Conservation (phyloP, 2,888 invertebrate species). For the Conus canariensis region DNA sequence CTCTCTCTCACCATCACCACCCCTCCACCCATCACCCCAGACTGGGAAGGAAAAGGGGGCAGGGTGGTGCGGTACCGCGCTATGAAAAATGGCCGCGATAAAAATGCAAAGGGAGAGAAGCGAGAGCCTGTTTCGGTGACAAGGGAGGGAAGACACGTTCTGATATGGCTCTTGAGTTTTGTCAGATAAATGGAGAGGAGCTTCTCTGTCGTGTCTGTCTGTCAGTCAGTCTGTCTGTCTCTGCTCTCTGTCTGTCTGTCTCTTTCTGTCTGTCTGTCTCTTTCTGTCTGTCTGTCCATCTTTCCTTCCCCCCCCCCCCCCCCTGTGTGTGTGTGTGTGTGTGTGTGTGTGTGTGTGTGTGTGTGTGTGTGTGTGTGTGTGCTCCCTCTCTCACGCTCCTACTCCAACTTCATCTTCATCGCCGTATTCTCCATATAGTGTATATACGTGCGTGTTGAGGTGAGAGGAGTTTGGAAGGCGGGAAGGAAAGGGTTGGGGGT, state of each 20-base stretch:
- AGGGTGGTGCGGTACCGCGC: neutral
- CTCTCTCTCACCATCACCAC: neutral
- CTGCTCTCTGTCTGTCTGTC: neutral
- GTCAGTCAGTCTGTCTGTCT: neutral
- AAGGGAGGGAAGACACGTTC: conserved; percentile 7
- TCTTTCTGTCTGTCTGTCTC: no score
- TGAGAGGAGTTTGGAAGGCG: no score
- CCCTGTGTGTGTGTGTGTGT: no score
- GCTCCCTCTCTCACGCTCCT: no score
- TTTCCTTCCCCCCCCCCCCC: neutral
- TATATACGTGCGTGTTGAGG: no score
- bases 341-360: no score
- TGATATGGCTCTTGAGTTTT: neutral
- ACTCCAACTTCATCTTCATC: no score
- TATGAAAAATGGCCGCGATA: conserved; percentile 21
- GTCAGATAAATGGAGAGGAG: neutral
- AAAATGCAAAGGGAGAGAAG: conserved; percentile 17
- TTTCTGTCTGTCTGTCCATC: neutral
- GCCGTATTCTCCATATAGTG: no score
- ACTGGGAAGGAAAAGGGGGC: neutral
- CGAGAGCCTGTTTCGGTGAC: conserved; percentile 23
- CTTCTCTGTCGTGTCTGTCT: neutral
- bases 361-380: no score
- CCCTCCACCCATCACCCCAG: neutral
- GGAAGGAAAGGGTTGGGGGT: no score